Percentiles rank a stretch among this genome's conserved stretches.
phyloP scores from a whole-genome alignment of 2,113 vertebrate genomes.

The Thunnus maccoyii region DNA sequence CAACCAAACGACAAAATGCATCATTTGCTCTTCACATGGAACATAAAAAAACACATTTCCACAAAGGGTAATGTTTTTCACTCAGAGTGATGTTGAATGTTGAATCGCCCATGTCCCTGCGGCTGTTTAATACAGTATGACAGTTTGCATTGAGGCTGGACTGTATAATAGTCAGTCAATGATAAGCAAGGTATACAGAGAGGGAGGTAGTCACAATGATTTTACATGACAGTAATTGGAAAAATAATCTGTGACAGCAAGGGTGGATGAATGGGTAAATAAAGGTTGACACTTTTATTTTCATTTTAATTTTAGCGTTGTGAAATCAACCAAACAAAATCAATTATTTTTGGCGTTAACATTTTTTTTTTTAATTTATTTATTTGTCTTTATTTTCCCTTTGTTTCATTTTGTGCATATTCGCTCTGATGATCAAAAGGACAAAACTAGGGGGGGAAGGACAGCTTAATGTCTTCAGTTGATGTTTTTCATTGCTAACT shows the following conservation, averaged over 20 bases:
- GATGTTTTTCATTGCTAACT: slow-evolving; percentile 37
- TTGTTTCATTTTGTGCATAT: background rate
- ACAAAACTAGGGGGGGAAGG: background rate
- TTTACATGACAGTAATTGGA: slow-evolving; percentile 53
- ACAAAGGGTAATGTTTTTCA: slow-evolving; percentile 44
- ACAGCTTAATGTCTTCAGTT: slow-evolving; percentile 27
- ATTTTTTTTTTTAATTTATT: background rate
- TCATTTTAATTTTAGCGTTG: background rate
- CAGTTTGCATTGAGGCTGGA: slow-evolving; percentile 39
- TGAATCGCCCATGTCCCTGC: slow-evolving; percentile 26
- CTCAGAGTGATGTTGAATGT: slow-evolving; percentile 14
- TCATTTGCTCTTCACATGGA: slow-evolving; percentile 50
- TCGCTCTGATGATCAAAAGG: background rate
- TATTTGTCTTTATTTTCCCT: background rate
- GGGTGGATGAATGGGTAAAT: background rate
- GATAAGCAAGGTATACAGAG: slow-evolving; percentile 39
- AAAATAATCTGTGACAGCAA: slow-evolving; percentile 48
- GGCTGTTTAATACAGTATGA: slow-evolving; percentile 43
- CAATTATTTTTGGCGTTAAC: background rate
- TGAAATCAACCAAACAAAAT: slow-evolving; percentile 26
- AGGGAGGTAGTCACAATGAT: slow-evolving; percentile 32
- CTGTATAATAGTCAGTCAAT: slow-evolving; percentile 30
- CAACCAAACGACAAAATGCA: slow-evolving; percentile 64
- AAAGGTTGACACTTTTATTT: slow-evolving; percentile 8
- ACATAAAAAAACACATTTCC: slow-evolving; percentile 63